phyloP scores from a whole-genome alignment of 2,797 vertebrate species.

The Halcyon chelicuti region DNA sequence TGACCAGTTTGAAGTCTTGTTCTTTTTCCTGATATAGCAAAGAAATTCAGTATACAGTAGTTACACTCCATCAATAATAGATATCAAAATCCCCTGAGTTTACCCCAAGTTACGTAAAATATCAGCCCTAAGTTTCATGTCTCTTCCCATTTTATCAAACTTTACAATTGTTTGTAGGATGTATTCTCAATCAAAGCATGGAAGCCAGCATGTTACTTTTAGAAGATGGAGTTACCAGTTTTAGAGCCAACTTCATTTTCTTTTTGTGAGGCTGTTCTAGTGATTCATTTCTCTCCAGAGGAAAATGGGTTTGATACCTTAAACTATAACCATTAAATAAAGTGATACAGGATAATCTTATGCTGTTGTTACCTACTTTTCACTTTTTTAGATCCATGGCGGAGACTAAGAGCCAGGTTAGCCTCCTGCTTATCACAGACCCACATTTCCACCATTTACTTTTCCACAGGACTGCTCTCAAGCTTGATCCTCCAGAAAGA shows the following conservation, averaged over 20 bases:
- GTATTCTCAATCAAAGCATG: not conserved
- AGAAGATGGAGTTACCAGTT: not conserved
- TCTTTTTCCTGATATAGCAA: not conserved
- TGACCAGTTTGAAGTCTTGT: not conserved
- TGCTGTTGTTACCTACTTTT: not conserved
- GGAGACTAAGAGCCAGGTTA: not conserved
- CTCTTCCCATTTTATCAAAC: not conserved
- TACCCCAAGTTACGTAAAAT: not conserved
- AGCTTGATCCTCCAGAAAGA: not conserved
- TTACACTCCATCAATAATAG: not conserved
- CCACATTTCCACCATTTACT: not conserved
- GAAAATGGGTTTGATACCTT: not conserved
- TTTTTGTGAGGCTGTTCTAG: not conserved
- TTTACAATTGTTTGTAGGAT: not conserved
- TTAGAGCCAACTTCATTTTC: slow-evolving; percentile 6
- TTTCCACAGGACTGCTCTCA: not conserved
- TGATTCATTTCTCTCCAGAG: slow-evolving; percentile 27
- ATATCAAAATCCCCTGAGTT: not conserved
- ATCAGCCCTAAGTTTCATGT: not conserved
- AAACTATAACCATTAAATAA: not conserved
- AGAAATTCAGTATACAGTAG: not conserved
- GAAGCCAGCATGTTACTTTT: not conserved
- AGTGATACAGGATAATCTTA: not conserved
- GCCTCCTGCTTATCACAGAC: not conserved
- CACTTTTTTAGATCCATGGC: not conserved